Evolutionary conservation across 2,113 vertebrate genomes (phyloP), one percentile per base, ranked within the genome.

Genomic region (Helogale parvula): DNA sequence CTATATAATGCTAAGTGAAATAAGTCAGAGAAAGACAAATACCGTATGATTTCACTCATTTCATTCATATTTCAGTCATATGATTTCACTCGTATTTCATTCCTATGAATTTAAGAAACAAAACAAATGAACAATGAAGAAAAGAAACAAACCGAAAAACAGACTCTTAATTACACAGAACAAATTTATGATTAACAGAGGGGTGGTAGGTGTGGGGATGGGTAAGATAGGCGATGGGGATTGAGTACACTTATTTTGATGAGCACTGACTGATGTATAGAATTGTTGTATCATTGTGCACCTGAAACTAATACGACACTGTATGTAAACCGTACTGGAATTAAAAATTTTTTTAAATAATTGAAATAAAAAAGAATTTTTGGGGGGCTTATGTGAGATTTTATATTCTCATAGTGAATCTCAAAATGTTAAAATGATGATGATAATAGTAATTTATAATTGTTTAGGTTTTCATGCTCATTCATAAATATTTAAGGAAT

Each of bases 371-470:
- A 13, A 69, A 19, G 15, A 69, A 74, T 79, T n/a, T 60, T n/a
- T 0, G 19, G n/a, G 21, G 38, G 31, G 27, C 11, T 82, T 88
- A 41, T 41, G 13, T 97, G 19, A 82, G n/a, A 88, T 38, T 88
- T 65, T 97, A 66, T 86, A 66, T 85, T 93, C 93, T 95, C 85
- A 83, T 31, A 88, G 25, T 72, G 10, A 83, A 76, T 92, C 15
- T 54, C 15, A 82, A 77, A 50, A 83, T 25, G 29, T 52, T 88
- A 77, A 60, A 82, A 71, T 88, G 35, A 69, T 88, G 11, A 80
- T 76, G 35, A 57, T 41, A 41, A 41, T 17, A 29, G 38, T 92
- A 60, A 50, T 94, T 86, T 66, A 27, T 69, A 50, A 27, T 63
- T 87, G 35, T 89, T 93, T 80, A 88, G 21, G 21, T 95, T 74